Evolutionary conservation across 2,797 vertebrate species (phyloP), one percentile per base, ranked within the genome.

Genomic region (Salmo trutta): DNA sequence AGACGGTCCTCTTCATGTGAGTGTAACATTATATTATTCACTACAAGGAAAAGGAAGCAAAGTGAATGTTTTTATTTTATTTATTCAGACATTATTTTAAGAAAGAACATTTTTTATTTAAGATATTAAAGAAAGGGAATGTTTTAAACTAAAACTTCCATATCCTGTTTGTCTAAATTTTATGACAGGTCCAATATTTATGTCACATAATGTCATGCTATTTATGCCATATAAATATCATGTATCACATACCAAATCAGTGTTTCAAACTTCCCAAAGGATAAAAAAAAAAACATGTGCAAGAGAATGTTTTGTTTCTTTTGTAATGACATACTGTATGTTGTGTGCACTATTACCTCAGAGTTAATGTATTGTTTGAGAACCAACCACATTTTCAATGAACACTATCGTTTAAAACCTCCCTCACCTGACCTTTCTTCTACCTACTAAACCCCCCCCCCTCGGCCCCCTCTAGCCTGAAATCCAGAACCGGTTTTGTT

Each of bases 141-240:
- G 73, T 82, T 88, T 80, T 84, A 16, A 65, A 74, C 24, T 65
- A 15, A 73, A 78, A 80, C 10, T 67, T 72, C 2, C 27, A 69
- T 65, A 71, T 73, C 59, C 82, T 78, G 77, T 84, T 84, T 82
- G 78, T 73, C 41, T 31, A 27, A 71, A 24, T 29, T 29, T 59
- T 3, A 80, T 7, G 78, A 47, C 78, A 77, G 77, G 82, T 79
- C 77, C 77, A 78, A 69, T 15, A 33, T 69, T 76, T 79, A 81
- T 84, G 56, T 86, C 69, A 73, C 73, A 74, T 79, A 76, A 78
- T 78, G 73, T 21, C 79, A 24, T 47, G 84, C 19, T 59, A 59
- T 59, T 59, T 84, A 84, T 88, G 87, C 86, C 87, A 88, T 86
- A 84, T 88, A 76, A 75, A 73, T 56, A 71, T 85, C 8, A 47